phyloP scores from a whole-genome alignment of 2,797 vertebrate species.

The Ptychadena robeensis region DNA sequence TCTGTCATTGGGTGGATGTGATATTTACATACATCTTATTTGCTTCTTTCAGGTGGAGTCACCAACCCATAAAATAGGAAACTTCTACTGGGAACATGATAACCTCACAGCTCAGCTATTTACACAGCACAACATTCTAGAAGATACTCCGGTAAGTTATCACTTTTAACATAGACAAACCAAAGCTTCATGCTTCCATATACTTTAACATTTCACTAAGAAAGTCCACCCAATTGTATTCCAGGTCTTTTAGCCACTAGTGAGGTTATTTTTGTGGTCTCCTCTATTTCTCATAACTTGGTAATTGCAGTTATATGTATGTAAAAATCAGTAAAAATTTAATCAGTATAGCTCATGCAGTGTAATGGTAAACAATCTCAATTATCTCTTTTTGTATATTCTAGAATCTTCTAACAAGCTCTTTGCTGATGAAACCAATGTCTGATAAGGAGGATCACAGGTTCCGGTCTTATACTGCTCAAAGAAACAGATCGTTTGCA shows the following conservation, averaged over 20 bases:
- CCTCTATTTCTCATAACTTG: too few species aligned
- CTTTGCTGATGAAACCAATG: constrained; percentile 84
- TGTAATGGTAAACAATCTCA: neutral
- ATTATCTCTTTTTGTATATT: constrained; percentile 14
- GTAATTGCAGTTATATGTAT: too few species aligned
- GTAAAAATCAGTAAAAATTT: too few species aligned
- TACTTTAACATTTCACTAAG: too few species aligned
- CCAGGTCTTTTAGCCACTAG: too few species aligned
- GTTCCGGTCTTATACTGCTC: constrained; percentile 82
- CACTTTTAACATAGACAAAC: neutral
- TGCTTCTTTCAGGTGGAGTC: constrained; percentile 83
- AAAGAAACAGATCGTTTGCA: constrained; percentile 82
- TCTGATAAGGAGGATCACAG: constrained; percentile 85
- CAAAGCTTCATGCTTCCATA: too few species aligned
- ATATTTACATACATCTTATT: neutral
- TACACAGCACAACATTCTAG: constrained; percentile 77
- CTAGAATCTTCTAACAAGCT: constrained; percentile 93
- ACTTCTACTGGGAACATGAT: constrained; percentile 91
- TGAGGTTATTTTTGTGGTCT: too few species aligned
- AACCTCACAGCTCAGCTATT: constrained; percentile 90
- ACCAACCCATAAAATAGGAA: constrained; percentile 83
- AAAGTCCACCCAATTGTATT: too few species aligned
- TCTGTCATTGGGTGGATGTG: too few species aligned
- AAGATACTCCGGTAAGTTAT: constrained; percentile 88
- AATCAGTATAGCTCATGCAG: neutral